These are phyloP conservation scores for Ophiothrix spiculata DNA, from an alignment of 35 echinoderm and acorn worm species.

Conservation along the genomic window DNA sequence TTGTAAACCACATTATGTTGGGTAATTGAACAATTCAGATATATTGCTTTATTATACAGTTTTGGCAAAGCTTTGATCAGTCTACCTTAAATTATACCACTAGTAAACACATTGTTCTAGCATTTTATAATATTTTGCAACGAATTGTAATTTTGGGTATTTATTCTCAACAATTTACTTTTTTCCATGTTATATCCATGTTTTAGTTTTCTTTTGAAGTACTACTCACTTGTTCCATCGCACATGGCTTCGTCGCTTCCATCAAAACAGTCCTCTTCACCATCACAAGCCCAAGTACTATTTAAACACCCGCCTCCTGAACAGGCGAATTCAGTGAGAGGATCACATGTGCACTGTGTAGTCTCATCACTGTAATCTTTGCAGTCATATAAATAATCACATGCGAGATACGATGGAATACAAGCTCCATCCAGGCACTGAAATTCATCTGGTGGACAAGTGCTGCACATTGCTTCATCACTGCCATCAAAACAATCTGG, in stretches of 20 bases:
- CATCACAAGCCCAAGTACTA: conserved; percentile 72
- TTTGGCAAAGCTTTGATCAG: no score
- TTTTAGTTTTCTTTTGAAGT: no score
- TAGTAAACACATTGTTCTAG: no score
- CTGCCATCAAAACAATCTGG: background rate
- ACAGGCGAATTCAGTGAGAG: background rate
- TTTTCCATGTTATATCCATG: no score
- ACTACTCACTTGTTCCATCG: conserved; percentile 22
- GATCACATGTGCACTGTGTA: background rate
- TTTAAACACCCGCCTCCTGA: conserved; percentile 53
- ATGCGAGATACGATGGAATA: conserved; percentile 82
- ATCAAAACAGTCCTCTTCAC: conserved; percentile 82
- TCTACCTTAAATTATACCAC: no score
- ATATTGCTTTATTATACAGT: no score
- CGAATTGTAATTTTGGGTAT: no score
- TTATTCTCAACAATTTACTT: no score
- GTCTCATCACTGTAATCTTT: conserved; percentile 55
- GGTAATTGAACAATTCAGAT: no score
- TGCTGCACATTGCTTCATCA: background rate
- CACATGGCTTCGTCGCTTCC: conserved; percentile 81
- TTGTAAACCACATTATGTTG: no score
- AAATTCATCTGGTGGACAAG: conserved; percentile 26
- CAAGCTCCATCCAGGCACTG: conserved; percentile 59
- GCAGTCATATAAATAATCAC: conserved; percentile 75
- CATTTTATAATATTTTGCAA: no score